A percentile compares a stretch with the other conserved stretches of the same genome.
phyloP scores from a whole-genome alignment of 2,888 invertebrate genomes.

The Lasiommata megera region DNA sequence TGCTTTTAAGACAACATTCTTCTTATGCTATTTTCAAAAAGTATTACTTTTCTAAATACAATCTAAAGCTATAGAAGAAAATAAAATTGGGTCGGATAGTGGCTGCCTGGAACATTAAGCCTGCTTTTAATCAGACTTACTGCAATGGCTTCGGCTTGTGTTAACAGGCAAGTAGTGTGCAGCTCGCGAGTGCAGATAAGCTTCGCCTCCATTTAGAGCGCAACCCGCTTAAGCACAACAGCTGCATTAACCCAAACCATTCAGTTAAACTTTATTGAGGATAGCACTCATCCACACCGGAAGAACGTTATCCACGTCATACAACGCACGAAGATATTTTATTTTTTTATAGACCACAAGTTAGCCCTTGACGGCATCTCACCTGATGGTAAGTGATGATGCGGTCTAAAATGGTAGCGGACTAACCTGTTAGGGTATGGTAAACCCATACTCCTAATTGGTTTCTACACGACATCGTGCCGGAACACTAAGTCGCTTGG shows the following conservation, averaged over 20 bases:
- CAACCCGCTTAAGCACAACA: conserved; percentile 9
- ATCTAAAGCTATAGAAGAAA: not conserved
- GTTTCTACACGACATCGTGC: too few relatives aligned
- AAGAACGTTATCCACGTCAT: too few relatives aligned
- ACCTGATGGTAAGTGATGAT: too few relatives aligned
- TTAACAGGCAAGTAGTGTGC: conserved; percentile 12
- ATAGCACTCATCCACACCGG: not conserved
- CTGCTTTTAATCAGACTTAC: conserved; percentile 20
- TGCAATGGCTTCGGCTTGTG: conserved; percentile 16
- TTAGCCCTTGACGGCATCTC: too few relatives aligned
- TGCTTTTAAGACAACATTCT: too few relatives aligned
- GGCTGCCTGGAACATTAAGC: conserved; percentile 1
- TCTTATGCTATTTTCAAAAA: too few relatives aligned
- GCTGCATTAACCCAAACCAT: conserved; percentile 9
- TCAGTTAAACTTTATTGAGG: conserved; percentile 13
- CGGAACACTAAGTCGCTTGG: too few relatives aligned
- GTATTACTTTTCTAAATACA: not conserved
- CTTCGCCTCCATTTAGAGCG: conserved; percentile 14
- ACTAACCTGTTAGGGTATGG: too few relatives aligned
- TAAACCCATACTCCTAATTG: too few relatives aligned
- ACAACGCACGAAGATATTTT: too few relatives aligned
- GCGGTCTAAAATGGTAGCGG: too few relatives aligned
- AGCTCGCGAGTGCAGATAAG: conserved; percentile 14
- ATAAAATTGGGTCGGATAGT: conserved; percentile 1
- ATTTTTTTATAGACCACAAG: too few relatives aligned